Evolutionary conservation across 2,797 vertebrate genomes (phyloP).

Genomic region (Morus bassanus): DNA sequence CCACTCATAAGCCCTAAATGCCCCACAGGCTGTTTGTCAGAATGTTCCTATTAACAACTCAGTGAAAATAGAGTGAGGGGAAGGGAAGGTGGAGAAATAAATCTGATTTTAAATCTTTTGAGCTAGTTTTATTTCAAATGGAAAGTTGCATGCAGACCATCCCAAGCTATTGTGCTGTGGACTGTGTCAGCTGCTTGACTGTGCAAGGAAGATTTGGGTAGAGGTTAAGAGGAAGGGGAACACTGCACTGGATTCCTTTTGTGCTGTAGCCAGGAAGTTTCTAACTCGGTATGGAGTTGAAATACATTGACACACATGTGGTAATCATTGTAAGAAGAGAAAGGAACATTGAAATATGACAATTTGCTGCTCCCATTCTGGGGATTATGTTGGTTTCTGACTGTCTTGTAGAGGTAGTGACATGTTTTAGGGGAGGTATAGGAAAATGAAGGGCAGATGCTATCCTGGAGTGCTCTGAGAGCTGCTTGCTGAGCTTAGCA

Average conservation of each 20-base stretch:
- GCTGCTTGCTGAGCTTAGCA: background rate
- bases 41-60: constrained; percentile 60
- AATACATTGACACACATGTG: constrained; percentile 24
- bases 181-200: constrained; percentile 1
- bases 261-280: constrained; percentile 29
- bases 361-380: background rate
- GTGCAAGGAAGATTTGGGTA: constrained; percentile 4
- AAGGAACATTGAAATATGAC: background rate
- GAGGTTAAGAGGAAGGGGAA: constrained; percentile 39
- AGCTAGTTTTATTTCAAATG: constrained; percentile 49
- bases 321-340: constrained; percentile 38
- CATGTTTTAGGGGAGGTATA: background rate
- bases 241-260: constrained; percentile 24
- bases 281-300: background rate
- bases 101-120: constrained; percentile 49
- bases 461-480: background rate
- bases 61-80: constrained; percentile 50
- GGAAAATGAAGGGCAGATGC: background rate
- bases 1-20: constrained; percentile 6
- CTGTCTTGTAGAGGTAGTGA: background rate
- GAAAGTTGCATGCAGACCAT: constrained; percentile 51
- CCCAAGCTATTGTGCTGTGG: constrained; percentile 61
- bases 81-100: constrained; percentile 64
- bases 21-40: constrained; percentile 53
- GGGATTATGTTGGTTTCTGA: background rate